Percentiles rank a stretch among this genome's conserved stretches.
phyloP scores from a whole-genome alignment of 2,888 invertebrate genomes.

The Ophioninae sp. region DNA sequence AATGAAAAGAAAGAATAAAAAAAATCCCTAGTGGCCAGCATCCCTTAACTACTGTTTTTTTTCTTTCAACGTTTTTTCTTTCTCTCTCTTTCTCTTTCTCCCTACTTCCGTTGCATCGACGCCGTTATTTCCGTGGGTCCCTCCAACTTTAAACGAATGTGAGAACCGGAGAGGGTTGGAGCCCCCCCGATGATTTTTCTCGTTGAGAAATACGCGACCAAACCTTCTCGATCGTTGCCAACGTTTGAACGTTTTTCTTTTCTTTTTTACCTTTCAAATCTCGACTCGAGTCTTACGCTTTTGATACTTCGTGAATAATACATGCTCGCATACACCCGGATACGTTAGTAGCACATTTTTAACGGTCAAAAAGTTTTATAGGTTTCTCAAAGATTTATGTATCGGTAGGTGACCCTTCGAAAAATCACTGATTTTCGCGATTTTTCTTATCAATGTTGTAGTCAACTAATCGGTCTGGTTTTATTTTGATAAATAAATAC shows the following conservation, averaged over 20 bases:
- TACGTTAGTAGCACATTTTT: too few relatives aligned
- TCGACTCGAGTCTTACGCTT: background rate
- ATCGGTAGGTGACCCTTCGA: too few relatives aligned
- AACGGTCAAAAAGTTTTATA: too few relatives aligned
- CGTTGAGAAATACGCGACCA: constrained; percentile 12
- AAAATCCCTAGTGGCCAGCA: constrained; percentile 20
- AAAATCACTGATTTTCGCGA: too few relatives aligned
- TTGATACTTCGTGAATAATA: background rate
- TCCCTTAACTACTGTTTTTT: constrained; percentile 23
- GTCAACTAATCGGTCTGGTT: too few relatives aligned
- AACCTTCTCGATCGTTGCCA: constrained; percentile 41
- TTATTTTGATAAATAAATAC: too few relatives aligned
- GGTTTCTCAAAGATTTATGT: too few relatives aligned
- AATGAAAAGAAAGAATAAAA: constrained; percentile 20
- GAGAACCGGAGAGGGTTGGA: constrained; percentile 10
- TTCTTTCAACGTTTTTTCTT: constrained; percentile 17
- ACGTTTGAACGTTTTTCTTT: constrained; percentile 8
- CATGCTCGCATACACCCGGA: too few relatives aligned
- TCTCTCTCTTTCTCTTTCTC: constrained; percentile 10
- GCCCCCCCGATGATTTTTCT: constrained; percentile 33
- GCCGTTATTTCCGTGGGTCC: constrained; percentile 43
- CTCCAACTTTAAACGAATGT: constrained; percentile 35
- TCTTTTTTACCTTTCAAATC: too few relatives aligned
- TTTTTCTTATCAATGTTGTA: too few relatives aligned
- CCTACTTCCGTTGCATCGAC: constrained; percentile 44